Evolutionary conservation across 2,888 invertebrate genomes (phyloP).

Genomic region (Parelbella ahira): DNA sequence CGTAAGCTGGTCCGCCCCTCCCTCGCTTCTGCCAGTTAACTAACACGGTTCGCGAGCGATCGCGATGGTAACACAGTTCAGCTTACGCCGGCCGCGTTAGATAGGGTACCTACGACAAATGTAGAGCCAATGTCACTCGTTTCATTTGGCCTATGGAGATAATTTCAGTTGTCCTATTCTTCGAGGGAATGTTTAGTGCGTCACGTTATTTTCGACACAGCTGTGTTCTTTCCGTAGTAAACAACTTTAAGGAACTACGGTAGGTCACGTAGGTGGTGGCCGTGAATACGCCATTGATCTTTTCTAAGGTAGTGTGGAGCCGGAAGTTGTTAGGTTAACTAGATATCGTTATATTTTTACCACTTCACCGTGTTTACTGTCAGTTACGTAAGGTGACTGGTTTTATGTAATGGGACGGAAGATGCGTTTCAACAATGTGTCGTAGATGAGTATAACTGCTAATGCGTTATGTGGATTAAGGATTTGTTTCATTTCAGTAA

Average conservation of each 20-base stretch:
- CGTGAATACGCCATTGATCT: conserved; percentile 15
- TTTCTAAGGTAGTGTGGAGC: neutral
- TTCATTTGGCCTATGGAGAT: conserved; percentile 51
- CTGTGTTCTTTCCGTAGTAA: conserved; percentile 27
- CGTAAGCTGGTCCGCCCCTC: conserved; percentile 35
- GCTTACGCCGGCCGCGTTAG: conserved; percentile 39
- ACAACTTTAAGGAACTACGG: conserved; percentile 23
- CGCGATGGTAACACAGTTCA: conserved; percentile 28
- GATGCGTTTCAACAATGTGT: conserved; percentile 12
- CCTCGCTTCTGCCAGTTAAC: conserved; percentile 11
- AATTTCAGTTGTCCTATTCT: conserved; percentile 40
- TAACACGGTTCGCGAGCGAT: conserved; percentile 11
- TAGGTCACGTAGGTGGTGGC: conserved; percentile 21
- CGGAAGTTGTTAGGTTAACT: conserved; percentile 9
- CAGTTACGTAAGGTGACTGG: conserved; percentile 13
- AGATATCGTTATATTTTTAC: conserved; percentile 5
- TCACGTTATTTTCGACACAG: conserved; percentile 18
- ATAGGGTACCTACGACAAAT: conserved; percentile 52
- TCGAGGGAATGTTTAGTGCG: conserved; percentile 38
- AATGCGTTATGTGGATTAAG: conserved; percentile 14
- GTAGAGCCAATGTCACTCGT: conserved; percentile 71
- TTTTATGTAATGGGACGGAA: conserved; percentile 18
- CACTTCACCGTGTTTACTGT: conserved; percentile 13
- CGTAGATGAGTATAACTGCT: conserved; percentile 17
- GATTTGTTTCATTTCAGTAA: too few relatives aligned